phyloP scores from a whole-genome alignment of 2,113 vertebrate genomes.

The Chelonoidis abingdonii region DNA sequence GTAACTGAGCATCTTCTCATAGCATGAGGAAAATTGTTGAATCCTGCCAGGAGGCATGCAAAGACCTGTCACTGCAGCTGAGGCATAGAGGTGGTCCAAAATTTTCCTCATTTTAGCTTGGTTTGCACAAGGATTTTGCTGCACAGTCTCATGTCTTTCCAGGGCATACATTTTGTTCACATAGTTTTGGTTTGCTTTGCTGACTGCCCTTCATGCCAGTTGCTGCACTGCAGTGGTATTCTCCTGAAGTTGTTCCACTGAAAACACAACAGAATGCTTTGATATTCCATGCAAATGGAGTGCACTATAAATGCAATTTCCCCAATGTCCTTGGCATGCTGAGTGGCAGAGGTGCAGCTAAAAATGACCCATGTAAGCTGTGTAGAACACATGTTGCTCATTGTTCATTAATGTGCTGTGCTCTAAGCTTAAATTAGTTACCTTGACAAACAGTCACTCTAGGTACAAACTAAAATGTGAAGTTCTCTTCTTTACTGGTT shows the following conservation, averaged over 20 bases:
- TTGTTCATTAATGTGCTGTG: not conserved
- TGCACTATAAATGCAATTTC: not conserved
- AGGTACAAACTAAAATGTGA: not conserved
- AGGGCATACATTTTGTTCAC: accelerated
- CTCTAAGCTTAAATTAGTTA: not conserved
- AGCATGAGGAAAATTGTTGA: not conserved
- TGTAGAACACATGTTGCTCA: not conserved
- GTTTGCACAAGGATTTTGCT: not conserved
- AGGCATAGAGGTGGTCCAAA: not conserved
- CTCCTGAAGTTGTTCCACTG: slow-evolving; percentile 7
- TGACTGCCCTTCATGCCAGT: not conserved
- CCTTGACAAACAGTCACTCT: not conserved
- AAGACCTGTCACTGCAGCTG: not conserved
- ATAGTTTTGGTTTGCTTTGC: not conserved
- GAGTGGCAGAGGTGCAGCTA: not conserved
- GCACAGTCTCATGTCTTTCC: not conserved
- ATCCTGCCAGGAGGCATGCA: not conserved
- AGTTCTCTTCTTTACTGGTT: not conserved
- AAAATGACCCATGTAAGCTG: not conserved
- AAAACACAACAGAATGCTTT: not conserved
- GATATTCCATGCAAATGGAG: slow-evolving; percentile 18
- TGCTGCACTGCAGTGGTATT: not conserved
- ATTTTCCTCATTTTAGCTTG: not conserved
- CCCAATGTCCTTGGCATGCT: not conserved
- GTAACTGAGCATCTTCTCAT: not conserved